Evolutionary conservation across 2,113 vertebrate genomes (phyloP).

Genomic region (Peromyscus maniculatus): DNA sequence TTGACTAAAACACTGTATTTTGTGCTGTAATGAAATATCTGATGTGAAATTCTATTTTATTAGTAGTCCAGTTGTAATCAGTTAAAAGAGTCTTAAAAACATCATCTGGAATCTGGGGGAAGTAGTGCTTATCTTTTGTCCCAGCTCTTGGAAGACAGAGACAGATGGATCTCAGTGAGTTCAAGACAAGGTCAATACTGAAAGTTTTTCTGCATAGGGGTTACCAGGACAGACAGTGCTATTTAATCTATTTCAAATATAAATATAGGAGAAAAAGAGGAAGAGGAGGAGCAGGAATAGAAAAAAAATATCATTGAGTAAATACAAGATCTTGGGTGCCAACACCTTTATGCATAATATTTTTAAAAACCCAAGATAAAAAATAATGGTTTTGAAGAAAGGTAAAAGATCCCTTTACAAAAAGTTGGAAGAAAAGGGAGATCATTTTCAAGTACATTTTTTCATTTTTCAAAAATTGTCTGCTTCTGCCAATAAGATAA

Average conservation of each 20-base stretch:
- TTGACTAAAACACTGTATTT: too few species aligned
- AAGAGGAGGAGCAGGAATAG: neutral
- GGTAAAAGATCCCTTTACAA: neutral
- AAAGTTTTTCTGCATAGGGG: neutral
- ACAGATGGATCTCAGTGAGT: neutral
- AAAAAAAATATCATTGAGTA: neutral
- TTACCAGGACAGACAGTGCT: neutral
- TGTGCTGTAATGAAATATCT: neutral
- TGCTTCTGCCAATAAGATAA: neutral
- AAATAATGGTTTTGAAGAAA: neutral
- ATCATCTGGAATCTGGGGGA: neutral
- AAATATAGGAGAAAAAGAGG: neutral
- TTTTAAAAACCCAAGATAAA: neutral
- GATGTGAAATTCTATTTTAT: neutral
- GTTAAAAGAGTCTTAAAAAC: neutral
- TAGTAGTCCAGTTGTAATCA: neutral
- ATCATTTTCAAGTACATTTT: neutral
- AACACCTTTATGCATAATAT: neutral
- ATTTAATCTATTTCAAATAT: neutral
- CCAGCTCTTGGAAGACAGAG: neutral
- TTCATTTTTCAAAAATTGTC: neutral
- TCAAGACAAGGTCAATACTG: neutral
- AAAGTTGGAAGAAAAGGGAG: rapidly evolving
- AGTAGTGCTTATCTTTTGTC: neutral
- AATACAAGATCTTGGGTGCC: neutral